These are phyloP conservation scores for Eublepharis macularius DNA, from an alignment of 2,113 vertebrate species.

Conservation along the genomic window DNA sequence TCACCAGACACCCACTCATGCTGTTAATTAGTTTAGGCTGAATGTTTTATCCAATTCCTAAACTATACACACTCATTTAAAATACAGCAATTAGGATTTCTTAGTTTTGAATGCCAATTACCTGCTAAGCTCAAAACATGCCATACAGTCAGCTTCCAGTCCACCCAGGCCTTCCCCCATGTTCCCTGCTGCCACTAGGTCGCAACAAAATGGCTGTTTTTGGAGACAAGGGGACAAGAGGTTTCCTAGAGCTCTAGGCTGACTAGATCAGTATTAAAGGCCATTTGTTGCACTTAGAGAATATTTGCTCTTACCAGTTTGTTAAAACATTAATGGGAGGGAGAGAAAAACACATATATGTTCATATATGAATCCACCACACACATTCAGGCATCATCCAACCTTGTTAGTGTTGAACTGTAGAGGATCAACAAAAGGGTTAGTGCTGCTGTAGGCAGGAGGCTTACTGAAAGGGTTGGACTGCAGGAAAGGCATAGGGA, in stretches of 20 bases:
- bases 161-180: not conserved
- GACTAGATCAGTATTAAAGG: not conserved
- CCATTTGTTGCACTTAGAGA: not conserved
- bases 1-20: not conserved
- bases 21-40: not conserved
- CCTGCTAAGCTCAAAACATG: not conserved
- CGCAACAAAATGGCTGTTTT: not conserved
- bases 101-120: not conserved
- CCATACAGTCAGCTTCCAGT: not conserved
- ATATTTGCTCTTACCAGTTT: constrained; percentile 44
- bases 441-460: constrained; percentile 81
- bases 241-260: constrained; percentile 11
- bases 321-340: constrained; percentile 18
- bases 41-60: not conserved
- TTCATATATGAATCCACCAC: constrained; percentile 49
- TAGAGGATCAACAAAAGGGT: constrained; percentile 82
- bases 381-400: constrained; percentile 63
- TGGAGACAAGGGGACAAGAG: not conserved
- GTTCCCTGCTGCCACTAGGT: not conserved
- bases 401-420: constrained; percentile 78
- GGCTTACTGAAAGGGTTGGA: constrained; percentile 78
- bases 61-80: not conserved
- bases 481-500: constrained; percentile 79
- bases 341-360: constrained; percentile 39
- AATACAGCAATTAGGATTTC: not conserved